Conservation (phyloP, 2,888 invertebrate species). For the Pyrrhosoma nymphula region DNA sequence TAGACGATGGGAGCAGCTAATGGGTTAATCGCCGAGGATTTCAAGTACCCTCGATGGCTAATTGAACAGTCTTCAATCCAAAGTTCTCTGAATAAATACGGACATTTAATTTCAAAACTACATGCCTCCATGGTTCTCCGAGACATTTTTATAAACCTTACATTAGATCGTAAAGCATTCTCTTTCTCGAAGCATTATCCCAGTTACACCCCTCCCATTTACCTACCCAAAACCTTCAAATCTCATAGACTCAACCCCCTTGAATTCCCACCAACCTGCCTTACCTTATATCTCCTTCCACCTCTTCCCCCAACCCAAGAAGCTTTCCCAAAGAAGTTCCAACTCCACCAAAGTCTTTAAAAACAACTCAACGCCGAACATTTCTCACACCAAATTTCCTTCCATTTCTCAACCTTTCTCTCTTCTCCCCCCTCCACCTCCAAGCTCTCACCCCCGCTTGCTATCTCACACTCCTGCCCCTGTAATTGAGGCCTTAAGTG, state of each 20-base stretch:
- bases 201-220: neutral
- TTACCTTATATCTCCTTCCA: neutral
- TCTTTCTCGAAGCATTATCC: neutral
- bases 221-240: neutral
- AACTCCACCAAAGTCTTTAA: neutral
- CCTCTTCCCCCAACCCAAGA: neutral
- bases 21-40: too few species aligned
- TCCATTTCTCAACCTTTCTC: neutral
- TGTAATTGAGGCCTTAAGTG: neutral
- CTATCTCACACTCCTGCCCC: neutral
- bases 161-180: neutral
- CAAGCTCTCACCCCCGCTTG: neutral
- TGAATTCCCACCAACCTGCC: neutral
- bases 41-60: too few species aligned
- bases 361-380: neutral
- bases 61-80: too few species aligned
- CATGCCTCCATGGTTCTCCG: too few species aligned
- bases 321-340: neutral
- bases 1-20: too few species aligned
- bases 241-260: neutral
- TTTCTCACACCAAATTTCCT: neutral
- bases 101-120: too few species aligned
- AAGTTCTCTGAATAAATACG: too few species aligned
- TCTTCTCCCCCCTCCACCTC: neutral
- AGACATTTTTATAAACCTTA: too few species aligned